Percentiles rank a stretch among this genome's conserved stretches.
These are phyloP conservation scores for Adrianichthys oophorus DNA, from an alignment of 2,797 vertebrate species.

Conservation along the genomic window DNA sequence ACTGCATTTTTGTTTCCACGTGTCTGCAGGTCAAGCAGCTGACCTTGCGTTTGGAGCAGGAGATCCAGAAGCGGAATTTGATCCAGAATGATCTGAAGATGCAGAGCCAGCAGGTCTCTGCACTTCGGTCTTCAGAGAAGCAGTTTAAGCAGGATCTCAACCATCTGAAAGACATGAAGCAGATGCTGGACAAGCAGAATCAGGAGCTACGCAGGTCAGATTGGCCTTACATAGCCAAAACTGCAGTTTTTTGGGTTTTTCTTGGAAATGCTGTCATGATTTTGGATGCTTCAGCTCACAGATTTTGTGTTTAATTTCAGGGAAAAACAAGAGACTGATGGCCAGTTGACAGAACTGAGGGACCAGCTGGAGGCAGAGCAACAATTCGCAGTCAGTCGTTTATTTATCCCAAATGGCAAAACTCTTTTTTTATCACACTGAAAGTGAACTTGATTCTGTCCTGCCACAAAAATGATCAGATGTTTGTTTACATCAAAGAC, in stretches of 20 bases:
- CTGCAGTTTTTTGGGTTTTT: conserved; percentile 2
- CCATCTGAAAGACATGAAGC: conserved; percentile 91
- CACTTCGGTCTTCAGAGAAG: conserved; percentile 89
- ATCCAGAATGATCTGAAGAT: conserved; percentile 91
- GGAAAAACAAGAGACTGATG: conserved; percentile 89
- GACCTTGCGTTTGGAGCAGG: conserved; percentile 89
- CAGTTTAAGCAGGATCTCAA: conserved; percentile 96
- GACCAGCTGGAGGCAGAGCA: conserved; percentile 96
- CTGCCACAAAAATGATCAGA: conserved; percentile 1
- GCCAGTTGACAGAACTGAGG: conserved; percentile 94
- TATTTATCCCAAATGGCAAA: conserved; percentile 14
- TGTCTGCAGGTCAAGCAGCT: conserved; percentile 84
- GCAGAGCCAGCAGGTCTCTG: conserved; percentile 89
- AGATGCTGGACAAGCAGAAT: conserved; percentile 91
- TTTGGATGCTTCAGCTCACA: conserved; percentile 44
- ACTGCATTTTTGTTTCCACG: background rate
- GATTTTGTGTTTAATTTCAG: conserved; percentile 72
- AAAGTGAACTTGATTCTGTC: background rate
- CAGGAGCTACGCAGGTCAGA: conserved; percentile 90
- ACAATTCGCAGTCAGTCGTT: conserved; percentile 88
- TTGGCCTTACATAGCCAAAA: conserved; percentile 19
- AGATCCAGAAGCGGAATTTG: conserved; percentile 87
- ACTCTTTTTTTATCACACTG: conserved; percentile 7
- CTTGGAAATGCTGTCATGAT: conserved; percentile 25
- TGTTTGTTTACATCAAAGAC: conserved; percentile 74